A percentile compares a stretch with the other conserved stretches of the same genome.
Evolutionary conservation across 2,113 vertebrate species (phyloP).

Genomic region (Saimiri boliviensis): DNA sequence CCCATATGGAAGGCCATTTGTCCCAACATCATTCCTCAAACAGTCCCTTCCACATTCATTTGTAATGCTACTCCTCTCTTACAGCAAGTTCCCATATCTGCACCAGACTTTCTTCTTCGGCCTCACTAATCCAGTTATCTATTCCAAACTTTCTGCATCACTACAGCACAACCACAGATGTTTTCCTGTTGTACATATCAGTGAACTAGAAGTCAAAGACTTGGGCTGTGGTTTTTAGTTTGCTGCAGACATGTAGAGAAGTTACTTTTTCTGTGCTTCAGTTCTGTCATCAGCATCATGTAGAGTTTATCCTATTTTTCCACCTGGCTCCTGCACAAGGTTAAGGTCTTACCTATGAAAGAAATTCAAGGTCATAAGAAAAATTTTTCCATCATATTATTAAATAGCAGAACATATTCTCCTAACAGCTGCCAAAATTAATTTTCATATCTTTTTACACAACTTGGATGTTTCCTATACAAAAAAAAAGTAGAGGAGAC

Average conservation of each 20-base stretch:
- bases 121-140: neutral
- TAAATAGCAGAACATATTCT: neutral
- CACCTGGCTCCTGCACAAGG: neutral
- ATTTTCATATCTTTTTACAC: neutral
- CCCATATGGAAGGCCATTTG: neutral
- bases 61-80: accelerated
- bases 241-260: neutral
- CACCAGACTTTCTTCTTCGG: neutral
- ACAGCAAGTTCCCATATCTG: neutral
- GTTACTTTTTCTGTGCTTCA: neutral
- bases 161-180: neutral
- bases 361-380: neutral
- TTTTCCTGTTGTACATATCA: neutral
- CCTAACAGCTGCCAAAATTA: neutral
- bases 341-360: neutral
- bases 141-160: neutral
- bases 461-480: neutral
- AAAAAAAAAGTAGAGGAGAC: neutral
- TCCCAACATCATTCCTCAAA: no score
- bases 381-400: neutral
- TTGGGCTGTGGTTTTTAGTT: neutral
- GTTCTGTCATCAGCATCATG: neutral
- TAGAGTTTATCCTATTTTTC: neutral
- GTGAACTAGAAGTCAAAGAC: neutral
- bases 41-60: neutral